Evolutionary conservation across 1,140 invertebrate species (phyloP).

Genomic region (Paramacrobiotus metropolitanus): DNA sequence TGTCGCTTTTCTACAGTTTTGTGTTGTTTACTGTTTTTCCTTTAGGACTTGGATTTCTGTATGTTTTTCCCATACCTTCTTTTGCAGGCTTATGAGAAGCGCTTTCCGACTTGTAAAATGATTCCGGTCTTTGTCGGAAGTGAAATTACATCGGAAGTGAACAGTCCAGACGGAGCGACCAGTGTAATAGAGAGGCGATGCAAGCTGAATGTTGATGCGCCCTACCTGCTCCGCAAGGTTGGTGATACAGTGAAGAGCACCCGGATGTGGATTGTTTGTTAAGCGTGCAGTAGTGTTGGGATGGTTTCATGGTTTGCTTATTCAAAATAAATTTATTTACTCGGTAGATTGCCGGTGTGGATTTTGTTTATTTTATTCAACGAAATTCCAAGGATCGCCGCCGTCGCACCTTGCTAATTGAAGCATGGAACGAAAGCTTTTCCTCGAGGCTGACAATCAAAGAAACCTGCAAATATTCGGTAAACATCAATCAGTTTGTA

Average conservation of each 20-base stretch:
- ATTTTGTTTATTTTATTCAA: slow-evolving; percentile 75
- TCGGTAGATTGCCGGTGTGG: slow-evolving; percentile 69
- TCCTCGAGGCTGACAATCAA: slow-evolving; percentile 54
- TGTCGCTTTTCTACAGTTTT: too few relatives aligned
- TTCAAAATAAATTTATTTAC: too few relatives aligned
- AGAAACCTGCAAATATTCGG: slow-evolving; percentile 75
- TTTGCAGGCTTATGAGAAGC: slow-evolving; percentile 63
- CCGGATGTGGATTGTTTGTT: background rate
- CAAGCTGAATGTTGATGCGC: slow-evolving; percentile 74
- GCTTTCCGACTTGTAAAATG: slow-evolving; percentile 78
- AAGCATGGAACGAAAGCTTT: slow-evolving; percentile 84
- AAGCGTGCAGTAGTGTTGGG: background rate
- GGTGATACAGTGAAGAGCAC: too few relatives aligned
- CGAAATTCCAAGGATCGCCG: slow-evolving; percentile 61
- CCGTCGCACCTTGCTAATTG: slow-evolving; percentile 56
- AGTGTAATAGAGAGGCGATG: slow-evolving; percentile 66
- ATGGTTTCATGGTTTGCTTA: too few relatives aligned
- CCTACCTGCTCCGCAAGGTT: slow-evolving; percentile 83
- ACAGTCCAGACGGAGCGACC: slow-evolving; percentile 48
- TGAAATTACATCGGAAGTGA: slow-evolving; percentile 51
- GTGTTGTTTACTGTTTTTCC: too few relatives aligned
- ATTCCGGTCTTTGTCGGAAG: slow-evolving; percentile 84
- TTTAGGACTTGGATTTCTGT: too few relatives aligned
- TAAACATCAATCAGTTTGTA: too few relatives aligned
- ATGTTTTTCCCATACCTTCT: slow-evolving; percentile 12